Evolutionary conservation across 2,888 invertebrate genomes (phyloP), one percentile per base, ranked within the genome.

Genomic region (Lordiphosa andalusiaca): DNA sequence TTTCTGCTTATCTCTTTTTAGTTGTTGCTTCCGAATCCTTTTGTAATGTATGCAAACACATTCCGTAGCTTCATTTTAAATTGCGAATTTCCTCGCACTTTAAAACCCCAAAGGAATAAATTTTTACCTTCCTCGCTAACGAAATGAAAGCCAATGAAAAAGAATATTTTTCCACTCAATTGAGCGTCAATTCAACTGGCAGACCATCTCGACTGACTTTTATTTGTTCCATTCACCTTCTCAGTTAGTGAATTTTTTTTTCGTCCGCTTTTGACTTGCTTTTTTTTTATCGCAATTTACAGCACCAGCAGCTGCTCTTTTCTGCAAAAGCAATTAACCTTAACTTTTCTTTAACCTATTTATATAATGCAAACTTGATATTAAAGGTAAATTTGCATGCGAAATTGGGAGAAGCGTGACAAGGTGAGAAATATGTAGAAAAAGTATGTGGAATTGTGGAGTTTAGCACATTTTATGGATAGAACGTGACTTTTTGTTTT

Each of bases 261-360:
- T n/a, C n/a, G 16, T 49, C 23, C 44, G 21, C 30, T 47, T 23
- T 54, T 10, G 52, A 39, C 59, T 59, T 73, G 66, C 61, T 65
- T 65, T 56, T 63, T 67, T 16, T 16, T 16, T 16, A 1, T 37
- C 41, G 7, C 30, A 9, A 30, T 40, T 47, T 54, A 21, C 33
- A 12, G 37, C 39, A 19, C 13, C 12, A 19, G n/a, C 36, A 60
- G 54, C 53, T 48, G 53, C 42, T 54, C 55, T 61, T 63, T 63
- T 67, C 73, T 74, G 69, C 69, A 67, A 73, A 80, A 74, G 77
- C 80, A 78, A 78, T 78, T 80, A 78, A 77, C 67, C 69, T 64
- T 67, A 60, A 55, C 71, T 47, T 44, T 41, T 46, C 16, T 1
- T 16, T 55, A 47, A 6, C 23, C 56, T 51, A 53, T 47, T 41